These are phyloP conservation scores for Anadara kagoshimensis DNA, from an alignment of 1,140 invertebrate species.

Conservation along the genomic window DNA sequence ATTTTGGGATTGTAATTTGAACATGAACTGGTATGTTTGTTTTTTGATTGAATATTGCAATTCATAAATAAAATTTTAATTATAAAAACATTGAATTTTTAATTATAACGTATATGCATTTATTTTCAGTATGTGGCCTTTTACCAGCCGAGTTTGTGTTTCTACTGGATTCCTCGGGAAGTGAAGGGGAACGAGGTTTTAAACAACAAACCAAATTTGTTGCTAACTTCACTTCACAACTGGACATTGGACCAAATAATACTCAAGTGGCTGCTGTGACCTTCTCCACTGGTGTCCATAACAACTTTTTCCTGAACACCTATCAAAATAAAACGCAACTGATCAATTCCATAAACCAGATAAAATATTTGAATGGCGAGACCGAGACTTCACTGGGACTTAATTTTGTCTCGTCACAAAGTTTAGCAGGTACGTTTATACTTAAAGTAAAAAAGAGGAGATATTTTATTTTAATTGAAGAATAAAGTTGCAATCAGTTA, in stretches of 20 bases:
- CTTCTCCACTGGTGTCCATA: conserved; percentile 19
- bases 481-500: background rate
- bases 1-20: too few relatives aligned
- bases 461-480: background rate
- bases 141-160: conserved; percentile 28
- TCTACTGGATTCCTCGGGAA: conserved; percentile 28
- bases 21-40: too few relatives aligned
- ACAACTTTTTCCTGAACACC: conserved; percentile 27
- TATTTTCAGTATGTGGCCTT: conserved; percentile 24
- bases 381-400: conserved; percentile 23
- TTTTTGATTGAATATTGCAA: too few relatives aligned
- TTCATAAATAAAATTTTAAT: too few relatives aligned
- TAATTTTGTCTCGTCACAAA: conserved; percentile 11
- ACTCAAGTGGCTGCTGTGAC: conserved; percentile 25
- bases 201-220: conserved; percentile 13
- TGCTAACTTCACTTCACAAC: conserved; percentile 19
- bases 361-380: conserved; percentile 22
- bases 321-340: background rate
- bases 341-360: conserved; percentile 14
- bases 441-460: too few relatives aligned
- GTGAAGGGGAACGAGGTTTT: conserved; percentile 15
- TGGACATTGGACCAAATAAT: conserved; percentile 17
- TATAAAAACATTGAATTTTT: background rate
- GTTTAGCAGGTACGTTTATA: conserved; percentile 5
- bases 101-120: background rate